Percentiles rank a stretch among this genome's conserved stretches.
Conservation (phyloP, 2,888 invertebrate genomes). For the Hemistola chrysoprasaria region DNA sequence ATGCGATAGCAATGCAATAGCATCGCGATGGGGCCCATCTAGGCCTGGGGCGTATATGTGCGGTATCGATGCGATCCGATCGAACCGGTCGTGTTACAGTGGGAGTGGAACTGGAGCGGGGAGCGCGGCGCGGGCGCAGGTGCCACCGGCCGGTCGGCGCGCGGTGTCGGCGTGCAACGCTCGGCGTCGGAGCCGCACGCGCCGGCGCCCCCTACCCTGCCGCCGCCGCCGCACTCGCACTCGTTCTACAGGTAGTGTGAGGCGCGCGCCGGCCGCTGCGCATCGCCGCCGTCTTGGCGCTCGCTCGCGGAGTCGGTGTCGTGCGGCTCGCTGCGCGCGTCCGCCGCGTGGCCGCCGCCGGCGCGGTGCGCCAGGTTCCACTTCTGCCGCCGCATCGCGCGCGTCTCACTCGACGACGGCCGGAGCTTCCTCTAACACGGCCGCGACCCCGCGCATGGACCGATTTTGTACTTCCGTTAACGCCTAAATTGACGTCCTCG, state of each 20-base stretch:
- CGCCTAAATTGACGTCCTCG: conserved; percentile 68
- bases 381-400: conserved; percentile 70
- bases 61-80: too few relatives aligned
- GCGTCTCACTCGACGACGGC: conserved; percentile 60
- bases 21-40: too few relatives aligned
- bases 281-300: conserved; percentile 67
- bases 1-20: too few relatives aligned
- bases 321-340: conserved; percentile 25
- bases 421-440: conserved; percentile 68
- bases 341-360: conserved; percentile 41
- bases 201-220: conserved; percentile 72
- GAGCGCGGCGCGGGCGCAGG: conserved; percentile 44
- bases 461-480: conserved; percentile 75
- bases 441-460: conserved; percentile 63
- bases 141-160: conserved; percentile 39
- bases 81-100: conserved; percentile 40
- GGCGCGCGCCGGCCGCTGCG: conserved; percentile 60
- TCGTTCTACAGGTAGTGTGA: conserved; percentile 80
- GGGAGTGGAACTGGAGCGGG: conserved; percentile 74
- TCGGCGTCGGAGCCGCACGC: conserved; percentile 84
- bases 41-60: too few relatives aligned
- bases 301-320: conserved; percentile 71
- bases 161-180: conserved; percentile 80
- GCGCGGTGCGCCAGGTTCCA: conserved; percentile 62
- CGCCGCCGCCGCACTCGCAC: conserved; percentile 79